These are phyloP conservation scores for Eurytoma californica DNA, from an alignment of 2,888 invertebrate genomes.

Conservation along the genomic window DNA sequence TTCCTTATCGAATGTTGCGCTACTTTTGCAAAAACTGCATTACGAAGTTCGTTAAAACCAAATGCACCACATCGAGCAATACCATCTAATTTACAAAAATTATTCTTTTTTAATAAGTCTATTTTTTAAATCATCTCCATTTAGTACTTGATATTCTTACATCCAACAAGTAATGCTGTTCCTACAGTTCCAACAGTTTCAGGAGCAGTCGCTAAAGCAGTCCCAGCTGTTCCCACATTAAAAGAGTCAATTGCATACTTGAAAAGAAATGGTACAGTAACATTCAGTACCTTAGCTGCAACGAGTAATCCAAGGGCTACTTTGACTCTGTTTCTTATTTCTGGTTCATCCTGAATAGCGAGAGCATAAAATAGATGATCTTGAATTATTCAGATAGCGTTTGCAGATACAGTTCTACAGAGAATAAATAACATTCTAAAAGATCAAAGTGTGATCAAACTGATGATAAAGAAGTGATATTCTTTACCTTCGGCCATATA, in stretches of 20 bases:
- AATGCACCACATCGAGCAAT: conserved; percentile 92
- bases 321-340: conserved; percentile 87
- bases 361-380: conserved; percentile 34
- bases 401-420: conserved; percentile 41
- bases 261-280: conserved; percentile 96
- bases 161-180: conserved; percentile 89
- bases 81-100: conserved; percentile 83
- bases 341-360: conserved; percentile 81
- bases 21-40: conserved; percentile 98
- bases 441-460: conserved; percentile 31
- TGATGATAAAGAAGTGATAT: conserved; percentile 63
- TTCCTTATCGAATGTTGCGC: conserved; percentile 97
- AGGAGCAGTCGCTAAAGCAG: conserved; percentile 84
- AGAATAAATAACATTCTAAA: conserved; percentile 31
- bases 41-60: conserved; percentile 96
- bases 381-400: conserved; percentile 44
- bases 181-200: conserved; percentile 87
- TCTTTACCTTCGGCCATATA: conserved; percentile 93
- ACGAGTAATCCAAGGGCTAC: conserved; percentile 87
- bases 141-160: conserved; percentile 78
- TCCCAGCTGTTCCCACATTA: conserved; percentile 79
- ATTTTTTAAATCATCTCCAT: conserved; percentile 11
- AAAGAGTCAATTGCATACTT: conserved; percentile 94
- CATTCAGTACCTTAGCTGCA: conserved; percentile 91
- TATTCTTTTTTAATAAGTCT: conserved; percentile 17